Percentiles rank a stretch among this genome's conserved stretches.
phyloP scores from a whole-genome alignment of 1,140 invertebrate genomes.

The Bilobella aurantiaca region DNA sequence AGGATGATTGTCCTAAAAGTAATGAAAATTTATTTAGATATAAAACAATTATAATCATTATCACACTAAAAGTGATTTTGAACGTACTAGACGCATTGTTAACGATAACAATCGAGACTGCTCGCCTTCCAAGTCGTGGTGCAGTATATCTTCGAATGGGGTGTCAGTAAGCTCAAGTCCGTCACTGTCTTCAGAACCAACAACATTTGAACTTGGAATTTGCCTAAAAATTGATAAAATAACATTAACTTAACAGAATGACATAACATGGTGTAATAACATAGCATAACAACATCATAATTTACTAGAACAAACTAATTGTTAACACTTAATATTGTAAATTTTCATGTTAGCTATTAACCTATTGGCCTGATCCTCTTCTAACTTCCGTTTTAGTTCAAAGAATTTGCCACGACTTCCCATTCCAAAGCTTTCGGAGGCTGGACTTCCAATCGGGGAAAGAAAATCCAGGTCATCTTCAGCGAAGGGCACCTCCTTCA shows the following conservation, averaged over 20 bases:
- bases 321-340: no score
- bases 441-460: constrained; percentile 26
- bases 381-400: constrained; percentile 21
- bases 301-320: neutral
- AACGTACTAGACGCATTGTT: constrained; percentile 6
- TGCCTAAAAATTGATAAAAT: no score
- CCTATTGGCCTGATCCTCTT: constrained; percentile 20
- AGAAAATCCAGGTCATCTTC: constrained; percentile 14
- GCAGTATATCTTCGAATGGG: no score
- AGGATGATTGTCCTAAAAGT: constrained; percentile 16
- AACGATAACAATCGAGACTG: no score
- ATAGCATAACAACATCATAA: neutral
- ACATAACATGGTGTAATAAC: no score
- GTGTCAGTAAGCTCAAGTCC: no score
- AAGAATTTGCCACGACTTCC: constrained; percentile 16
- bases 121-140: no score
- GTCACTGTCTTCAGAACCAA: no score
- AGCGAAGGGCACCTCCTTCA: neutral
- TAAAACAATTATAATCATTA: no score
- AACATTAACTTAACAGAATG: no score
- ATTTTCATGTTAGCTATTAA: no score
- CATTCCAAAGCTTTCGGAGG: neutral
- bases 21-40: neutral
- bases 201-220: no score
- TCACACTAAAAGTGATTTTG: neutral